Evolutionary conservation across 2,113 vertebrate genomes (phyloP).

Genomic region (Percina caprodes): DNA sequence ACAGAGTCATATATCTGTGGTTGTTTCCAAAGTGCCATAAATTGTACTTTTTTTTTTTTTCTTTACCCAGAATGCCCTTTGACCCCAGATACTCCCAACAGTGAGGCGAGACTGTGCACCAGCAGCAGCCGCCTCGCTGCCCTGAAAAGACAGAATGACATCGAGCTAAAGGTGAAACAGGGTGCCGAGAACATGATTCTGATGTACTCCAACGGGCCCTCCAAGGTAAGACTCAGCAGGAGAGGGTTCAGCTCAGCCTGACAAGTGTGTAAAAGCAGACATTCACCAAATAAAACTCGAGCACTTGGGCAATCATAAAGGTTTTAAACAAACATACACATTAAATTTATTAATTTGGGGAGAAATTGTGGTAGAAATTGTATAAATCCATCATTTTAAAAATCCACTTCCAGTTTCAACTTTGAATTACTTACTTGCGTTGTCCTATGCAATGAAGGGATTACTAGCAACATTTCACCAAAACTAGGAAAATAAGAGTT

Average conservation of each 20-base stretch:
- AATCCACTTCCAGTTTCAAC: neutral
- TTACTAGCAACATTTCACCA: too few species aligned
- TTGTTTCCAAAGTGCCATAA: constrained; percentile 14
- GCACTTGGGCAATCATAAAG: neutral
- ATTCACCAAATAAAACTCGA: neutral
- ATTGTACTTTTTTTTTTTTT: neutral
- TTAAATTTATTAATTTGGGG: neutral
- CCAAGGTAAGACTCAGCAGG: constrained; percentile 88
- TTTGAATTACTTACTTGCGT: neutral
- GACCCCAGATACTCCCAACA: constrained; percentile 96
- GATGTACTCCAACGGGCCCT: constrained; percentile 98
- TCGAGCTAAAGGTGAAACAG: constrained; percentile 98
- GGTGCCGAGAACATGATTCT: constrained; percentile 99
- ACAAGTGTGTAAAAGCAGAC: neutral
- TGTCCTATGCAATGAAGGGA: too few species aligned
- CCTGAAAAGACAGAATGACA: constrained; percentile 96
- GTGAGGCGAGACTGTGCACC: constrained; percentile 88
- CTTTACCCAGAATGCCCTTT: constrained; percentile 90
- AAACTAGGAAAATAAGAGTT: neutral
- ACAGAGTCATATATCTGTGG: neutral
- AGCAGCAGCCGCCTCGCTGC: constrained; percentile 92
- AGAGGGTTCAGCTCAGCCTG: neutral
- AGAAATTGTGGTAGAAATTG: neutral
- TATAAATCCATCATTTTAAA: neutral
- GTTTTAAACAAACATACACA: neutral